Conservation (phyloP, 2,797 vertebrate genomes). For the Thamnophis elegans region DNA sequence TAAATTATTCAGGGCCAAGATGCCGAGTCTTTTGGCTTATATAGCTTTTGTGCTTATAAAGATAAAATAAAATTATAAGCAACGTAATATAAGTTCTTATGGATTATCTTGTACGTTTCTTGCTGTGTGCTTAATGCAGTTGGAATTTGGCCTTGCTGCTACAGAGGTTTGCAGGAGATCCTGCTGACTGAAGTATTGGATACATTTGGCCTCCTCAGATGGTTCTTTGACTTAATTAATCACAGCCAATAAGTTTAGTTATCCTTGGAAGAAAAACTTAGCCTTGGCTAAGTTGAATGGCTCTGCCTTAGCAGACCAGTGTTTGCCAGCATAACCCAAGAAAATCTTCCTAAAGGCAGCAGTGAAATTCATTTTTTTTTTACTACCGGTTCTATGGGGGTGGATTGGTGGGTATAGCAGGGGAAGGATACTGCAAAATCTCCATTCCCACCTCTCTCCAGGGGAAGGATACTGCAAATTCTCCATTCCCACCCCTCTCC, state of each 20-base stretch:
- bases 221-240: not conserved
- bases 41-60: not conserved
- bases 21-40: not conserved
- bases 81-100: not conserved
- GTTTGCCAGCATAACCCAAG: not conserved
- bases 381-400: no score
- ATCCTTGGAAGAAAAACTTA: not conserved
- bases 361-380: no score
- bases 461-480: no score
- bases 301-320: not conserved
- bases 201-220: not conserved
- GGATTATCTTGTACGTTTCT: not conserved
- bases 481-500: no score
- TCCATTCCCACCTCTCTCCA: no score
- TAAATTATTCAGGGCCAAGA: not conserved
- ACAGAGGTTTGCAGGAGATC: not conserved
- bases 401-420: no score
- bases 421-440: no score
- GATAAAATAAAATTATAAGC: not conserved
- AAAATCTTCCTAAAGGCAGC: not conserved
- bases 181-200: not conserved
- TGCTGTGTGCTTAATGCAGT: not conserved
- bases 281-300: not conserved
- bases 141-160: not conserved
- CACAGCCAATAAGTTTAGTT: not conserved